Percentiles rank a stretch among this genome's conserved stretches.
These are phyloP conservation scores for Nomada hirtipes DNA, from an alignment of 2,888 invertebrate species.

Conservation along the genomic window DNA sequence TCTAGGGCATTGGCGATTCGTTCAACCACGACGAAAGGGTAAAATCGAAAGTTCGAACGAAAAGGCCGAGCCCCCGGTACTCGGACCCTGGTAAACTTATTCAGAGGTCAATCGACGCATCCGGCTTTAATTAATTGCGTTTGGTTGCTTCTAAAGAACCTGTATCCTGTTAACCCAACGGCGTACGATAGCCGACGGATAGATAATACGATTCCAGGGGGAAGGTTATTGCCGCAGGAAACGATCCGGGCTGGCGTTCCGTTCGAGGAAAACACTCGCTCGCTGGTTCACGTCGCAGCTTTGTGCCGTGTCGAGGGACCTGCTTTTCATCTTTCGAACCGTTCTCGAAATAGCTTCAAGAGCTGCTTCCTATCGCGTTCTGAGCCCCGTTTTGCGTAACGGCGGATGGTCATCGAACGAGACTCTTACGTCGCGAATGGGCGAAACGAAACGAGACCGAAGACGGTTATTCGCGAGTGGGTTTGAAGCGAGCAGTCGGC, in stretches of 20 bases:
- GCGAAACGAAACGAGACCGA: too few relatives aligned
- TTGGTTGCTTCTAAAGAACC: constrained; percentile 74
- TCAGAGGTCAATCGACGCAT: constrained; percentile 80
- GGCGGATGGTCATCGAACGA: too few relatives aligned
- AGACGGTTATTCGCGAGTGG: too few relatives aligned
- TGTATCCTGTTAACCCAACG: constrained; percentile 71
- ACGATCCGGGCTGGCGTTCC: constrained; percentile 45
- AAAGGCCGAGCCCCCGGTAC: constrained; percentile 54
- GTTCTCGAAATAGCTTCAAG: too few relatives aligned
- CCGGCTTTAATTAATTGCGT: constrained; percentile 81
- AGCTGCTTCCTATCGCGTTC: too few relatives aligned
- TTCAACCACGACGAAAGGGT: constrained; percentile 33
- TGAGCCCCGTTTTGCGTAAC: too few relatives aligned
- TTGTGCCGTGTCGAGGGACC: too few relatives aligned
- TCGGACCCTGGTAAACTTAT: constrained; percentile 64
- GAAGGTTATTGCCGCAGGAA: constrained; percentile 70
- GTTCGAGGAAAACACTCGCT: background rate
- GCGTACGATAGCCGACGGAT: constrained; percentile 38
- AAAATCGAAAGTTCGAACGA: constrained; percentile 39
- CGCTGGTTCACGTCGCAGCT: background rate
- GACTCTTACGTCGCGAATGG: too few relatives aligned
- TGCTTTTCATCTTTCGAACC: too few relatives aligned
- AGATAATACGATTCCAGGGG: constrained; percentile 51
- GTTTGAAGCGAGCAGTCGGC: too few relatives aligned
- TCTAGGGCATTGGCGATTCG: too few relatives aligned